Base-by-base conservation (phyloP, 2,113 vertebrate genomes). In the Thermophis baileyi region DNA sequence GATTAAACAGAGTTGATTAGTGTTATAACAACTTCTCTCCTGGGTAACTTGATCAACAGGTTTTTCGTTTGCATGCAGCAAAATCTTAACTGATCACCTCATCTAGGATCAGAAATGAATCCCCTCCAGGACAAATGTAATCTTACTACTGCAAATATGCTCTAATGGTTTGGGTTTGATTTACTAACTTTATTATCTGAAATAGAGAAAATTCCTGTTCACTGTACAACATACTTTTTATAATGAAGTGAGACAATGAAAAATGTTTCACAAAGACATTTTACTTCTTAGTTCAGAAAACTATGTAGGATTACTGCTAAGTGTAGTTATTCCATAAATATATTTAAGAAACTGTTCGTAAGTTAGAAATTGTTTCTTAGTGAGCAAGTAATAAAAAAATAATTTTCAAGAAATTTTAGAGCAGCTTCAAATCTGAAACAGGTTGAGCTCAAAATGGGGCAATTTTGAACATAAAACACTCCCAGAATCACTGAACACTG, bases 51-150 rank as follows among this genome's bases (percentile, higher is more conserved):
- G 92, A 93, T 87, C 46, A 87, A 90, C 92, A 51, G 89, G 92
- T 90, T 90, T 93, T 93, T 87, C n/a, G 7, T 53, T 51, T 86
- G 4, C 25, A 40, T 87, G 40, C 24, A 47, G 74, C 18, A 55
- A 24, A 54, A 55, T 87, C 89, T 60, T 55, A 85, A 86, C 44
- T 51, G 46, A 93, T 60, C 46, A 90, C 35, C 47, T 11, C 53
- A 51, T 86, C 46, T 63, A n/a, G 53, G 89, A 93, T 87, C 54
- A 90, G 30, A 90, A 93, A 87, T 46, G 89, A 90, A 90, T 90
- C 74, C 51, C 46, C 55, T 63, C 47, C 89, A 63, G 74, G 81
- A 87, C 89, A 90, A 90, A 93, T 63, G 49, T n/a, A 51, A 16
- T 60, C 22, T 30, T 87, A 81, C 25, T 90, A 9, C n/a, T 46